Conservation (phyloP, 1,140 invertebrate genomes). For the Drosophila kurseongensis region DNA sequence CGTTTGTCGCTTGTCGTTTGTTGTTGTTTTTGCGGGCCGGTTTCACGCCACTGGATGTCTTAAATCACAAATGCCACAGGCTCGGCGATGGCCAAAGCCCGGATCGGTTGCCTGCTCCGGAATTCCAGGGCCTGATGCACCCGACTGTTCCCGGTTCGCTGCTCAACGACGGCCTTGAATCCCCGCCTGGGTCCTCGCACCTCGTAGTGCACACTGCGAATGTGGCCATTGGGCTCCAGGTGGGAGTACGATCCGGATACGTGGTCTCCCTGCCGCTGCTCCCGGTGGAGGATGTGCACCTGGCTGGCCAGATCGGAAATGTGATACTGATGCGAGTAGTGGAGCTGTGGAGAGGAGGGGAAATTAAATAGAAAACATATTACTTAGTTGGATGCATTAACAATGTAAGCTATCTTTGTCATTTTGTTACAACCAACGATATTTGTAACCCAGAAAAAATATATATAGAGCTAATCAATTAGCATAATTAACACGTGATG, state of each 20-base stretch:
- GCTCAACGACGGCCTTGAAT: constrained; percentile 85
- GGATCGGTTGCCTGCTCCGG: constrained; percentile 34
- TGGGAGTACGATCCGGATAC: constrained; percentile 85
- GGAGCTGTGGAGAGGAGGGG: constrained; percentile 51
- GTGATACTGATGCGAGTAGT: constrained; percentile 85
- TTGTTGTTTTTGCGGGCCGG: constrained; percentile 2
- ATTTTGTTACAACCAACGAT: constrained; percentile 1
- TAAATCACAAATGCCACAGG: constrained; percentile 60
- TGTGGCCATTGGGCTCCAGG: constrained; percentile 85
- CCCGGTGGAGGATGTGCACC: constrained; percentile 85
- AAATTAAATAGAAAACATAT: background rate
- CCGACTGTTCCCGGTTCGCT: constrained; percentile 72
- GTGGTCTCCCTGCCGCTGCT: constrained; percentile 83
- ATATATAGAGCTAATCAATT: constrained; percentile 2
- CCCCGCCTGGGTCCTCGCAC: constrained; percentile 84
- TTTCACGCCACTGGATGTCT: constrained; percentile 15
- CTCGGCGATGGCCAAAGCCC: constrained; percentile 45
- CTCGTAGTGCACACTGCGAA: constrained; percentile 85
- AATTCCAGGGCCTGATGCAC: constrained; percentile 53
- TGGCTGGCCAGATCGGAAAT: constrained; percentile 83
- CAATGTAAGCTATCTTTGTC: background rate
- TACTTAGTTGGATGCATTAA: no score
- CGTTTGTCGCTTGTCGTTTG: constrained; percentile 13
- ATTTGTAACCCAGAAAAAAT: constrained; percentile 5
- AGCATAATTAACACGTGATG: background rate